Conservation (phyloP, 2,797 vertebrate species). For the Mormyrus proboscirostris region DNA sequence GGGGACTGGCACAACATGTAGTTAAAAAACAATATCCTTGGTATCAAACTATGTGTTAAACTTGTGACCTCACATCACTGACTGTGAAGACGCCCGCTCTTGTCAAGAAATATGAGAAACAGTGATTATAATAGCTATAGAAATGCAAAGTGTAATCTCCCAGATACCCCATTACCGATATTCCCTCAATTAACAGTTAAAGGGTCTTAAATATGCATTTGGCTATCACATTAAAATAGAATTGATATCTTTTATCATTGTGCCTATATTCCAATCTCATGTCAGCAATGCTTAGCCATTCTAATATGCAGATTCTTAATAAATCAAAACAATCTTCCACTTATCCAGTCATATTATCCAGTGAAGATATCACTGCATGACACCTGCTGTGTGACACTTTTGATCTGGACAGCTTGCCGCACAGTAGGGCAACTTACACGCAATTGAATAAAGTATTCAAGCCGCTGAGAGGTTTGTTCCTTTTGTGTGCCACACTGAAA, state of each 20-base stretch:
- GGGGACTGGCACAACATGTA: background rate
- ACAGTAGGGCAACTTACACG: background rate
- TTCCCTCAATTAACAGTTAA: background rate
- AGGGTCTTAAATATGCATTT: background rate
- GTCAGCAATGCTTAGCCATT: background rate
- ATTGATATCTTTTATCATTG: background rate
- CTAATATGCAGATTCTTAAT: background rate
- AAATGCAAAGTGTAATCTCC: background rate
- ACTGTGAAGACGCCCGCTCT: background rate
- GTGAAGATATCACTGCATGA: background rate
- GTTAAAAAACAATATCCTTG: background rate
- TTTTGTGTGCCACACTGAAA: background rate
- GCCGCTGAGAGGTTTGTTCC: background rate
- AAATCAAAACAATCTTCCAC: background rate
- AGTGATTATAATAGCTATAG: background rate
- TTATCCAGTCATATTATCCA: background rate
- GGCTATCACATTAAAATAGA: background rate
- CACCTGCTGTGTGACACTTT: background rate
- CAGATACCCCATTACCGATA: background rate
- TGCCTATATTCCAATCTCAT: background rate
- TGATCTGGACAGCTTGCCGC: background rate
- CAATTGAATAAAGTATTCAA: background rate
- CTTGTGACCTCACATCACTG: background rate
- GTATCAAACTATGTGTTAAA: background rate
- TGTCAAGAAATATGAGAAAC: background rate